Conservation (phyloP, 2,797 vertebrate genomes). For the Myotis vivesi region DNA sequence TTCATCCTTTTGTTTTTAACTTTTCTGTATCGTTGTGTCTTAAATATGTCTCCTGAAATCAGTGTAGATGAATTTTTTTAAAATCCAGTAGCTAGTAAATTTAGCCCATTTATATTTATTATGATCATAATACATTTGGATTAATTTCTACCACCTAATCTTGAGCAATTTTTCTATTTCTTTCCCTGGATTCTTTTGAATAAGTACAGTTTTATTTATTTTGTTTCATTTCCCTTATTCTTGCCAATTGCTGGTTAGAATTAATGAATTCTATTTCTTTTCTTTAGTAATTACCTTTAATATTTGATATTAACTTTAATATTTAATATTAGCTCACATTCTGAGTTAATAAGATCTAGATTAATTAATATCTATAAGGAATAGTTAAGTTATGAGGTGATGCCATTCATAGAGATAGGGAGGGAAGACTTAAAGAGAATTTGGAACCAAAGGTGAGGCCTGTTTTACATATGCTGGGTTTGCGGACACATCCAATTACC, state of each 20-base stretch:
- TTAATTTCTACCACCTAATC: slow-evolving; percentile 41
- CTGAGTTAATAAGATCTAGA: slow-evolving; percentile 23
- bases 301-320: not conserved
- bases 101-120: slow-evolving; percentile 58
- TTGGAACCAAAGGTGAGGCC: not conserved
- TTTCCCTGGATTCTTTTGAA: not conserved
- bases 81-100: not conserved
- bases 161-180: slow-evolving; percentile 6
- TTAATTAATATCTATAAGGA: not conserved
- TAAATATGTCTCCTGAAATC: slow-evolving; percentile 15
- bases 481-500: not conserved
- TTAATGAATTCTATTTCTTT: slow-evolving; percentile 3
- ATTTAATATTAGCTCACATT: not conserved
- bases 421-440: not conserved
- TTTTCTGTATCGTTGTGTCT: slow-evolving; percentile 14
- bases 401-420: not conserved
- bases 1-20: slow-evolving; percentile 45
- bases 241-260: not conserved
- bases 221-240: not conserved
- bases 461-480: not conserved
- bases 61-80: not conserved
- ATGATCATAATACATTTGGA: slow-evolving; percentile 6
- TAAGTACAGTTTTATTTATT: slow-evolving; percentile 6
- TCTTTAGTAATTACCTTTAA: not conserved
- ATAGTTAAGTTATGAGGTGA: not conserved